phyloP scores from a whole-genome alignment of 2,797 vertebrate species.

The Pogoniulus pusillus region DNA sequence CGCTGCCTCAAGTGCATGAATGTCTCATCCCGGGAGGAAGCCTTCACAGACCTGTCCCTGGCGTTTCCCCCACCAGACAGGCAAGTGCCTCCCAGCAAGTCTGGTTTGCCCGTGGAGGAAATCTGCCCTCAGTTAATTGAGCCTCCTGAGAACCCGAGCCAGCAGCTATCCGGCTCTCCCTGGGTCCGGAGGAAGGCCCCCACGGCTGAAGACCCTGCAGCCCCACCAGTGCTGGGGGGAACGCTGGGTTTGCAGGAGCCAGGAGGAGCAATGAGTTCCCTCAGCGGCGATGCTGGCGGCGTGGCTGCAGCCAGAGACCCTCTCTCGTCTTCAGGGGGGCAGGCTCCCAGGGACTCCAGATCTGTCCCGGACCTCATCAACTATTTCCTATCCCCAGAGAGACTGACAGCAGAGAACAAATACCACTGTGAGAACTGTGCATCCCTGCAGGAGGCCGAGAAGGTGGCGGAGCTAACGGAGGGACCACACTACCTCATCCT shows the following conservation, averaged over 20 bases:
- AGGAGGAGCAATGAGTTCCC: neutral
- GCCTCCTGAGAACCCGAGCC: neutral
- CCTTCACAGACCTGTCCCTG: constrained; percentile 82
- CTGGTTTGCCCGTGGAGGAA: constrained; percentile 61
- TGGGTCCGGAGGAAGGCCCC: constrained; percentile 52
- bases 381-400: constrained; percentile 82
- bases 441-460: constrained; percentile 83
- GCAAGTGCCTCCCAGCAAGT: neutral
- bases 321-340: neutral
- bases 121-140: neutral
- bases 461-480: constrained; percentile 78
- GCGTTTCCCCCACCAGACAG: constrained; percentile 78
- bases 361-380: constrained; percentile 82
- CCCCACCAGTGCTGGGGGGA: neutral
- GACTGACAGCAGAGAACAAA: constrained; percentile 80
- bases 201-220: neutral
- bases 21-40: constrained; percentile 81
- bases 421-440: constrained; percentile 82
- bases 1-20: constrained; percentile 80
- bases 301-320: neutral
- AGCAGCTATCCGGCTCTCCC: constrained; percentile 28
- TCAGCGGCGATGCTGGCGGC: neutral
- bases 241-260: constrained; percentile 17
- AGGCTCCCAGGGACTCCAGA: constrained; percentile 61
- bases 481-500: constrained; percentile 83